Conservation (phyloP, 2,888 invertebrate species). For the Julus scandinavius region DNA sequence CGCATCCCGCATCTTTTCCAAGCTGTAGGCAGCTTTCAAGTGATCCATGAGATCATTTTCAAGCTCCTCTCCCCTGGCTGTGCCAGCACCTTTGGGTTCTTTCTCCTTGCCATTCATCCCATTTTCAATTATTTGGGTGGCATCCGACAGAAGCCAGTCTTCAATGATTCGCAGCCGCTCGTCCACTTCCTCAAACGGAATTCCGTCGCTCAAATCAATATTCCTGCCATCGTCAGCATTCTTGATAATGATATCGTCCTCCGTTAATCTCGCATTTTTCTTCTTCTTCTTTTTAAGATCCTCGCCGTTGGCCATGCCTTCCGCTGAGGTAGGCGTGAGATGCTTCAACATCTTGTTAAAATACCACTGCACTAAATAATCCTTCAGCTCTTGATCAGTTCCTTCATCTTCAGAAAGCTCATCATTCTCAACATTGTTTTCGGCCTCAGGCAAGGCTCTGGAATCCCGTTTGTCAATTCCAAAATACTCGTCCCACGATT, state of each 20-base stretch:
- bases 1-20: constrained; percentile 54
- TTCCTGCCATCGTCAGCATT: not conserved
- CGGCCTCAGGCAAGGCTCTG: not conserved
- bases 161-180: constrained; percentile 50
- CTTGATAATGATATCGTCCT: constrained; percentile 10
- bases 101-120: constrained; percentile 30
- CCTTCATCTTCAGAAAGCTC: not conserved
- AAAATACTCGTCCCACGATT: constrained; percentile 56
- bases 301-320: not conserved
- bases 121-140: constrained; percentile 48
- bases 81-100: not conserved
- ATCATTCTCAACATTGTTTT: not conserved
- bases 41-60: constrained; percentile 52
- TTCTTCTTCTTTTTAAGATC: not conserved
- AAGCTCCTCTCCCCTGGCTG: not conserved
- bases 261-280: not conserved
- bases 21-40: constrained; percentile 53
- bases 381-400: constrained; percentile 32
- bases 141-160: constrained; percentile 45
- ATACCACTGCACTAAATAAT: constrained; percentile 53
- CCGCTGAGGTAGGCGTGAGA: not conserved
- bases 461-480: constrained; percentile 55
- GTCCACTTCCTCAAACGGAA: constrained; percentile 49
- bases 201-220: not conserved
- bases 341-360: constrained; percentile 53